These are phyloP conservation scores for Episyrphus balteatus DNA, from an alignment of 1,140 invertebrate genomes.

Conservation along the genomic window DNA sequence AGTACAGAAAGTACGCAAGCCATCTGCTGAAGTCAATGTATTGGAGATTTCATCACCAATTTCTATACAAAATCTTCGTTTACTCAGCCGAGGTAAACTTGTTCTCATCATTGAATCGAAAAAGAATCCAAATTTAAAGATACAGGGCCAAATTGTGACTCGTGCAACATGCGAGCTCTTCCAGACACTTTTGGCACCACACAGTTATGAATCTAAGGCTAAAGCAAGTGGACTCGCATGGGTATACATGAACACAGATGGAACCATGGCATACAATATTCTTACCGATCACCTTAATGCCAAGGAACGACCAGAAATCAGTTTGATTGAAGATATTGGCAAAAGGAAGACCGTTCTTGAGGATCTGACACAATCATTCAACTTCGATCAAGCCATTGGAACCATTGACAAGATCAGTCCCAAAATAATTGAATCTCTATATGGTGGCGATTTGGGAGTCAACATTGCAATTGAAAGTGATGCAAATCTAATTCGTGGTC, in stretches of 20 bases:
- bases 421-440: slow-evolving; percentile 63
- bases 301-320: slow-evolving; percentile 51
- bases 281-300: slow-evolving; percentile 44
- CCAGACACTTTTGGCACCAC: slow-evolving; percentile 48
- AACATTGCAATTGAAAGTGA: slow-evolving; percentile 53
- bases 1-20: slow-evolving; percentile 47
- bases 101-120: slow-evolving; percentile 53
- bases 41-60: slow-evolving; percentile 63
- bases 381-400: slow-evolving; percentile 53
- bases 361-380: slow-evolving; percentile 50
- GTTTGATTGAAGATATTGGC: slow-evolving; percentile 54
- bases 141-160: slow-evolving; percentile 55
- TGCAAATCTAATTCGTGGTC: slow-evolving; percentile 47
- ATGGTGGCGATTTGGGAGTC: slow-evolving; percentile 63
- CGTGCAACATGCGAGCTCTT: slow-evolving; percentile 70
- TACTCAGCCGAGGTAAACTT: slow-evolving; percentile 58
- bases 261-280: slow-evolving; percentile 58
- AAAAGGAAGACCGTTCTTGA: slow-evolving; percentile 58
- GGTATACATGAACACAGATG: slow-evolving; percentile 64
- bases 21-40: slow-evolving; percentile 59
- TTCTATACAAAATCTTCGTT: slow-evolving; percentile 54
- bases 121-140: slow-evolving; percentile 47
- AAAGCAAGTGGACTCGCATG: slow-evolving; percentile 57
- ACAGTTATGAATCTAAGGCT: slow-evolving; percentile 35
- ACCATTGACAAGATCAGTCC: slow-evolving; percentile 52